Base-by-base conservation (phyloP, 2,113 vertebrate species). In the Sapayoa aenigma region DNA sequence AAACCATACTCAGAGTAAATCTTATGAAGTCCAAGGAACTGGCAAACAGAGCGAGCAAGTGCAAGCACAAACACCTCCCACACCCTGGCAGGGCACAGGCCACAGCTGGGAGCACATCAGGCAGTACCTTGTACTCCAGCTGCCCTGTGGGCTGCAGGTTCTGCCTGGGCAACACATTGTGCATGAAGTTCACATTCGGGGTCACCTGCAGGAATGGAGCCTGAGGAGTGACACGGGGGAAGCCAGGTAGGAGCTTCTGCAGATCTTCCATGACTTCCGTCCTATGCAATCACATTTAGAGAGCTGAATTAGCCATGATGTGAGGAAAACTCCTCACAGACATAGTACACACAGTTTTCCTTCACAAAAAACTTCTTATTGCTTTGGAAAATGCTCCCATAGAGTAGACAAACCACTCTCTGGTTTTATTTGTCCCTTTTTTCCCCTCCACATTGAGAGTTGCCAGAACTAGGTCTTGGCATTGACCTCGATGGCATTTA, bases 91-190 rank as follows among this genome's bases (percentile, higher is more conserved):
- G 47, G n/a, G 35, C 46, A 27, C 41, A 5, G 78, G 5, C 11
- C 8, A 37, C 17, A 31, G 73, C 65, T 55, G 47, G 88, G 53
- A 44, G 30, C 39, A 1, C 22, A 1, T 2, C 0, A 3, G 25
- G n/a, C 50, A 12, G 65, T 98, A 99, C 99, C 99, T 99, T 99
- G 98, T 99, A 99, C 95, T 99, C 99, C 83, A 99, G 98, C 97
- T 99, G 99, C 63, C 99, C 99, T 3, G 98, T 98, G 81, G 98
- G 98, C 94, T 99, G 99, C 96, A 99, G 94, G 97, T 97, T 99
- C 96, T 99, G 99, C 84, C 98, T 98, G 47, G 99, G 99, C 96
- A 99, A 97, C 91, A 99, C 97, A 2, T 97, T 99, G 96, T 99
- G 98, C 97, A 98, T 98, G 96, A 98, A 98, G 95, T 98, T 98